Base-by-base conservation (phyloP, 2,113 vertebrate genomes). In the Oostethus manadensis region DNA sequence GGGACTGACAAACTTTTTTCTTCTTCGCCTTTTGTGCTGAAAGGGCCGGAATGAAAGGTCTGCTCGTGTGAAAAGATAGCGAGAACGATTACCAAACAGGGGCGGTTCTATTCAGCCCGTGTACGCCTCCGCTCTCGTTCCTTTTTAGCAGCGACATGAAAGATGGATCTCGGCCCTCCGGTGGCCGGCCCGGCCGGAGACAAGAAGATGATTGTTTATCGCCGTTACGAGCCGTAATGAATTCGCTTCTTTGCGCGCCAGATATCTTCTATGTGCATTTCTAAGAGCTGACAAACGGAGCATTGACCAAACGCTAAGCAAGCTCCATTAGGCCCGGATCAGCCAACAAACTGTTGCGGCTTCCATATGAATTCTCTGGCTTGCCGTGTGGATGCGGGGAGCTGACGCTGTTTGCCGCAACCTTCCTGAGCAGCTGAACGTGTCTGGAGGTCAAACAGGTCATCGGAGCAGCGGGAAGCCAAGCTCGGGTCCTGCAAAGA, bases 1-100 rank as follows among this genome's bases (percentile, higher is more conserved):
- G 91, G 91, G 89, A 91, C 91, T 92, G 92, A 96, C 93, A 95
- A 94, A 96, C 93, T 93, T 93, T 94, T 92, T 82, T 94, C 93
- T 92, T 83, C 73, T 76, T 71, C 81, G 86, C 76, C 80, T 90
- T 93, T 93, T 90, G 91, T 92, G 85, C 89, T 88, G 87, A 92
- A 90, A 92, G 84, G 85, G 85, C 90, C 84, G 86, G 85, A 92
- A 86, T 79, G 88, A 91, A 89, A 92, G 90, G 81, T 81, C 76
- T 82, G 86, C 82, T 76, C 78, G 77, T 87, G 86, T 83, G 80
- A 90, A 91, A 91, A 92, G 88, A 92, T 73, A 91, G 88, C 87
- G 86, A 92, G 87, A 87, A 86, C 89, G 90, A 92, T 93, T 92
- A 93, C 90, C 88, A 93, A 93, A 92, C 85, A 93, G 86, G 90